Percentiles rank a stretch among this genome's conserved stretches.
Evolutionary conservation across 2,888 invertebrate genomes (phyloP).

Genomic region (Caenorhabditis angaria): DNA sequence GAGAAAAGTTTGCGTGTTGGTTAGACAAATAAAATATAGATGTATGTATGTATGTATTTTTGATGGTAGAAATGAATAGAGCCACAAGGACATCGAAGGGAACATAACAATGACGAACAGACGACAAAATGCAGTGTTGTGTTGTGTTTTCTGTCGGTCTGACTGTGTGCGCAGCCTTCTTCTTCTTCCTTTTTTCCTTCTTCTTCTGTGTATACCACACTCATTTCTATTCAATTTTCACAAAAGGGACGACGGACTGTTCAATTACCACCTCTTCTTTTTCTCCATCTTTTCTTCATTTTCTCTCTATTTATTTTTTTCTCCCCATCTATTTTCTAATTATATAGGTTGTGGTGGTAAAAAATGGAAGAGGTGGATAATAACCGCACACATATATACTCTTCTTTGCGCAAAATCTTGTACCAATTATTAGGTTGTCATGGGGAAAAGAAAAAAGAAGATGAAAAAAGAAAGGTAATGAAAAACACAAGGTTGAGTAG

Average conservation of each 20-base stretch:
- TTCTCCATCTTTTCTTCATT: not conserved
- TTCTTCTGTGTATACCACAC: not conserved
- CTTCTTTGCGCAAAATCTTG: not conserved
- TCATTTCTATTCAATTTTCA: slow-evolving; percentile 4
- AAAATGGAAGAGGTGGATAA: slow-evolving; percentile 4
- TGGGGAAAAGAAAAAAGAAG: not conserved
- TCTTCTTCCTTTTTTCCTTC: too few relatives aligned
- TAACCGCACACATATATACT: not conserved
- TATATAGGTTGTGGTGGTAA: slow-evolving; percentile 1
- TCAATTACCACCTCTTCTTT: slow-evolving; percentile 4
- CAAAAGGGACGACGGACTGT: slow-evolving; percentile 2
- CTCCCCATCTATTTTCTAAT: not conserved
- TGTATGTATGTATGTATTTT: not conserved
- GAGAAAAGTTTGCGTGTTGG: not conserved
- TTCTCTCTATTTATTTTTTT: not conserved
- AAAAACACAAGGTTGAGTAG: slow-evolving; percentile 2
- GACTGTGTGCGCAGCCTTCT: not conserved
- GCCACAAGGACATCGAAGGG: not conserved
- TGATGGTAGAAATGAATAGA: not conserved
- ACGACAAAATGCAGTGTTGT: not conserved
- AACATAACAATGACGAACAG: not conserved
- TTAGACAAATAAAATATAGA: slow-evolving; percentile 2
- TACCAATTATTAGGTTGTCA: slow-evolving; percentile 4
- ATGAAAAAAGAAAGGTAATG: not conserved
- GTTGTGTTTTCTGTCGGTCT: not conserved